phyloP scores from a whole-genome alignment of 2,113 vertebrate genomes.

The Centropristis striata region DNA sequence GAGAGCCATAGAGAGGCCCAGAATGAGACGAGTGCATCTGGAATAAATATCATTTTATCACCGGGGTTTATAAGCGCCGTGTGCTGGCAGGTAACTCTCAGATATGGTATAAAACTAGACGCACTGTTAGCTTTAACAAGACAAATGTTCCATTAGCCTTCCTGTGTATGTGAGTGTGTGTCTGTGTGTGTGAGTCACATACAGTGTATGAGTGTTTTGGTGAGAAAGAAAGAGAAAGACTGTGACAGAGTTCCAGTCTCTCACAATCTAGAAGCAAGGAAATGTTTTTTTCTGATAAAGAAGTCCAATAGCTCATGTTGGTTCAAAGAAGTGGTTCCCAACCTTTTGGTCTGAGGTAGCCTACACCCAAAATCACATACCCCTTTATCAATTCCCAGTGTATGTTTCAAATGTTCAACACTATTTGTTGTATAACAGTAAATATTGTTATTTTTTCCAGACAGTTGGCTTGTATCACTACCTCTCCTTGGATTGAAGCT shows the following conservation, averaged over 20 bases:
- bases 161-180: slow-evolving; percentile 4
- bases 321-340: background rate
- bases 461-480: no score
- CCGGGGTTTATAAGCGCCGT: slow-evolving; percentile 65
- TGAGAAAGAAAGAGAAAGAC: slow-evolving; percentile 26
- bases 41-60: slow-evolving; percentile 79
- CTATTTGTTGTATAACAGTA: no score
- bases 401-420: no score
- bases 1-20: slow-evolving; percentile 36
- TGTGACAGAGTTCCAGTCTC: slow-evolving; percentile 36
- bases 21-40: slow-evolving; percentile 70
- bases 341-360: no score
- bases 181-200: background rate
- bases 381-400: no score
- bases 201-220: slow-evolving; percentile 13
- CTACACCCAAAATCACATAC: no score
- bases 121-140: slow-evolving; percentile 74
- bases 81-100: slow-evolving; percentile 76
- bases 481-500: no score
- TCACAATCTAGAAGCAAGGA: slow-evolving; percentile 13
- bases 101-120: slow-evolving; percentile 72
- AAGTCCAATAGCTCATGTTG: background rate
- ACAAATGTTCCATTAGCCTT: slow-evolving; percentile 66
- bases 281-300: slow-evolving; percentile 4
- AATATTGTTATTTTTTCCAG: no score